Conservation (phyloP, 2,888 invertebrate genomes). For the Pyralis farinalis region DNA sequence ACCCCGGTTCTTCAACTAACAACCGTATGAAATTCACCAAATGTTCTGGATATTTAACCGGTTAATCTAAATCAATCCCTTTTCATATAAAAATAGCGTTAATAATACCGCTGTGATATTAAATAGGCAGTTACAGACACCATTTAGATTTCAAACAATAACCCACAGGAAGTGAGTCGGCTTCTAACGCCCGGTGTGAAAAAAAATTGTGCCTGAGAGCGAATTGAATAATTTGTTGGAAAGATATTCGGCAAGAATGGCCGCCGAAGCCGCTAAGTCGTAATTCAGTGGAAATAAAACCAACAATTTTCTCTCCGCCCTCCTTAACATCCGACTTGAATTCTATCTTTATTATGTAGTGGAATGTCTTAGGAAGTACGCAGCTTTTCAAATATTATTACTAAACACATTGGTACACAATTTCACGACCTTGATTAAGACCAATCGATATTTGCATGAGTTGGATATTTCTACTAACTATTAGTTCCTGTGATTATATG, state of each 20-base stretch:
- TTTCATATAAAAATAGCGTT: too few relatives aligned
- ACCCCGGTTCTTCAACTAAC: background rate
- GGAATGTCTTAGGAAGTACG: too few relatives aligned
- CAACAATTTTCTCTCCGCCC: conserved; percentile 38
- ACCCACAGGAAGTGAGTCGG: conserved; percentile 17
- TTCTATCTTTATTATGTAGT: conserved; percentile 28
- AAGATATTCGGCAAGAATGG: conserved; percentile 38
- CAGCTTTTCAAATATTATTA: too few relatives aligned
- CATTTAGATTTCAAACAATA: conserved; percentile 27
- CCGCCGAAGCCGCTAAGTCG: conserved; percentile 36
- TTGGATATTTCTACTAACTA: too few relatives aligned
- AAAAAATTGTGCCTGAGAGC: conserved; percentile 25
- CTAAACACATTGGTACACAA: too few relatives aligned
- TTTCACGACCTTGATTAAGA: too few relatives aligned
- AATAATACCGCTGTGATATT: conserved; percentile 15
- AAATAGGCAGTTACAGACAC: conserved; percentile 18
- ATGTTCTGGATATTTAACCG: conserved; percentile 9
- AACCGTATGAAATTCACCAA: background rate
- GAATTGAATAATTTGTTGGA: conserved; percentile 47
- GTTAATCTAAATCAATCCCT: conserved; percentile 19
- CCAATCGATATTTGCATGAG: too few relatives aligned
- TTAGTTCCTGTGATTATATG: too few relatives aligned
- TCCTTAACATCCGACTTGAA: conserved; percentile 31
- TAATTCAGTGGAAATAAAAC: conserved; percentile 49
- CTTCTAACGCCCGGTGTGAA: conserved; percentile 18